phyloP scores from a whole-genome alignment of 1,140 invertebrate genomes.

The Papilio xuthus region DNA sequence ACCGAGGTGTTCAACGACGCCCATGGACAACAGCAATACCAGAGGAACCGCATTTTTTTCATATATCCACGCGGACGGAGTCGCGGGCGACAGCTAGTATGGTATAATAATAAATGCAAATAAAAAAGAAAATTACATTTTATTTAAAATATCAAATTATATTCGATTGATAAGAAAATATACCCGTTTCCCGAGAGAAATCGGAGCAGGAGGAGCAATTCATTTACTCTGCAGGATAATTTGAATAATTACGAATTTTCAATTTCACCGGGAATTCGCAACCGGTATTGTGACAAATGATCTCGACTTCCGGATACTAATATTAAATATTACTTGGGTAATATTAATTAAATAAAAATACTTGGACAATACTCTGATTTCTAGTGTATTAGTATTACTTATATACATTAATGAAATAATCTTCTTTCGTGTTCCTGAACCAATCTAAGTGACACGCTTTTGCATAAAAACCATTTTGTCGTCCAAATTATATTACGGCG shows the following conservation, averaged over 20 bases:
- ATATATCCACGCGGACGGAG: no score
- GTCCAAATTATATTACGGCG: neutral
- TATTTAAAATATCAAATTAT: neutral
- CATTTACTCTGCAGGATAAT: constrained; percentile 5
- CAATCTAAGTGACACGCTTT: no score
- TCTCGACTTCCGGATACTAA: constrained; percentile 6
- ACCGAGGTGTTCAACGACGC: no score
- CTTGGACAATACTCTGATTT: neutral
- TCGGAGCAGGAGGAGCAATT: constrained; percentile 14
- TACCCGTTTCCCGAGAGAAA: neutral
- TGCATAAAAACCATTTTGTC: no score
- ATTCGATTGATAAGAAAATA: constrained; percentile 9
- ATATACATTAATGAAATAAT: no score
- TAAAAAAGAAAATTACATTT: neutral
- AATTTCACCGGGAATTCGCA: constrained; percentile 1
- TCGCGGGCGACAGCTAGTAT: no score
- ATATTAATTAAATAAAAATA: neutral
- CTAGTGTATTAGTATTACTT: no score
- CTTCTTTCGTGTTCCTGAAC: no score
- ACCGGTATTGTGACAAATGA: constrained; percentile 17
- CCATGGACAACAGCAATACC: no score
- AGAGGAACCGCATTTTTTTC: no score
- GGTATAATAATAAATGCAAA: neutral
- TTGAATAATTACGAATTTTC: constrained; percentile 25
- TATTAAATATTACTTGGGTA: neutral